Evolutionary conservation across 2,888 invertebrate species (phyloP).

Genomic region (Luperina testacea): DNA sequence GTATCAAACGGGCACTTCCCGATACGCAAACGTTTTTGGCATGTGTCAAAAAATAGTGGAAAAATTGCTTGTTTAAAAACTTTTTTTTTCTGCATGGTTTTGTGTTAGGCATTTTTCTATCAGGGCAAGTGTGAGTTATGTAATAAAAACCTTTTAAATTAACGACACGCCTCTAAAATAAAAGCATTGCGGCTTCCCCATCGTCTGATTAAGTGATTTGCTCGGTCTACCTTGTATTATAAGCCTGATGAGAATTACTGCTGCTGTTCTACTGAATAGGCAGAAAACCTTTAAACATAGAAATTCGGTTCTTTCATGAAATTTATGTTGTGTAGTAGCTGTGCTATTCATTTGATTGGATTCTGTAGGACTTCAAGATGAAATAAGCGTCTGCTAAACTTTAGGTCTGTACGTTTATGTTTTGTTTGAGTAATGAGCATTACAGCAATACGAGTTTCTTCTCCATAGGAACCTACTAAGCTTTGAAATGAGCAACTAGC

Average conservation of each 20-base stretch:
- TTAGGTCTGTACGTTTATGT: background rate
- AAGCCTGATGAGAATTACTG: slow-evolving; percentile 4
- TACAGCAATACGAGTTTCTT: background rate
- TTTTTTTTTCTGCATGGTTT: background rate
- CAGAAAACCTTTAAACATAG: background rate
- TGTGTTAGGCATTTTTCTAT: background rate
- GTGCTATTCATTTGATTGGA: background rate
- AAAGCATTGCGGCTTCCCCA: slow-evolving; percentile 38
- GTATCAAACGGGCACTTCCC: slow-evolving; percentile 29
- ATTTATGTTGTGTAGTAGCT: background rate
- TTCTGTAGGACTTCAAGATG: background rate
- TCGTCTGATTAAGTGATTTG: slow-evolving; percentile 25
- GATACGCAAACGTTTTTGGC: slow-evolving; percentile 11
- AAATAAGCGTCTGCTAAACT: background rate
- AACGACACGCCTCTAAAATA: slow-evolving; percentile 9
- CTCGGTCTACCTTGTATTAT: slow-evolving; percentile 9
- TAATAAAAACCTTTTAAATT: slow-evolving; percentile 1
- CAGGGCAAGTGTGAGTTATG: background rate
- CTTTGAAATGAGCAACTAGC: background rate
- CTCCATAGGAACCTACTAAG: background rate
- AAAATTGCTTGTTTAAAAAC: background rate
- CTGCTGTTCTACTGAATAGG: background rate
- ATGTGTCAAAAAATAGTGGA: slow-evolving; percentile 3
- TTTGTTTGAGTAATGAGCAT: background rate
- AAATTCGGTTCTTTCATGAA: background rate